Percentiles rank a stretch among this genome's conserved stretches.
Evolutionary conservation across 2,888 invertebrate species (phyloP).

Genomic region (Agrypnus murinus): DNA sequence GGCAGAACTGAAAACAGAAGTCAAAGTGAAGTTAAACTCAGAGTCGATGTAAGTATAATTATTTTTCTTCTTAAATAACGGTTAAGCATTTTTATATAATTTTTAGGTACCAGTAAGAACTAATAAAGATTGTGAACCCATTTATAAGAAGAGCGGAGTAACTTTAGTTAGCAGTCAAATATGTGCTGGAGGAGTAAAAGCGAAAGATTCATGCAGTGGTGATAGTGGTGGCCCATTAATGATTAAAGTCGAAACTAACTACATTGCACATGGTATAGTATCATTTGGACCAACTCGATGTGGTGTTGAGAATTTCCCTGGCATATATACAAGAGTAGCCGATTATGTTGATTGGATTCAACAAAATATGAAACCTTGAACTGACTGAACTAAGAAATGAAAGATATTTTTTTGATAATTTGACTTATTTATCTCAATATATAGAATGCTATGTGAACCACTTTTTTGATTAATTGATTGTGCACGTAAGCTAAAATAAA

Average conservation of each 20-base stretch:
- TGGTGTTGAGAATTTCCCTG: neutral
- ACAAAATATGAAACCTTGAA: no score
- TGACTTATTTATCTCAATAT: no score
- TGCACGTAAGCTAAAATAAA: no score
- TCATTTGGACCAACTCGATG: neutral
- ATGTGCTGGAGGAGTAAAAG: slow-evolving; percentile 76
- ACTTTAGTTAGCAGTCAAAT: slow-evolving; percentile 74
- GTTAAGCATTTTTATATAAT: neutral
- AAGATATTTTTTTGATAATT: no score
- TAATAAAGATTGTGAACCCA: slow-evolving; percentile 71
- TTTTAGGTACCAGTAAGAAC: slow-evolving; percentile 72
- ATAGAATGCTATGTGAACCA: no score
- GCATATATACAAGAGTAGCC: neutral
- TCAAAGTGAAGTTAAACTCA: slow-evolving; percentile 72
- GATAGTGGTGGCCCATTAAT: slow-evolving; percentile 80
- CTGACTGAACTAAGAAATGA: no score
- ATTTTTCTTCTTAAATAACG: neutral
- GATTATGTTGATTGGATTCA: neutral
- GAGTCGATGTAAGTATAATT: slow-evolving; percentile 66
- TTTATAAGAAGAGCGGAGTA: slow-evolving; percentile 72
- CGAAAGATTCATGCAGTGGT: slow-evolving; percentile 77
- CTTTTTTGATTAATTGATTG: no score
- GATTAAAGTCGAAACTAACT: slow-evolving; percentile 62
- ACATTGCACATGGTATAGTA: neutral
- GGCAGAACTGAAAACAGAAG: slow-evolving; percentile 75